phyloP scores from a whole-genome alignment of 2,888 invertebrate species.

The Stenodera caucasica region DNA sequence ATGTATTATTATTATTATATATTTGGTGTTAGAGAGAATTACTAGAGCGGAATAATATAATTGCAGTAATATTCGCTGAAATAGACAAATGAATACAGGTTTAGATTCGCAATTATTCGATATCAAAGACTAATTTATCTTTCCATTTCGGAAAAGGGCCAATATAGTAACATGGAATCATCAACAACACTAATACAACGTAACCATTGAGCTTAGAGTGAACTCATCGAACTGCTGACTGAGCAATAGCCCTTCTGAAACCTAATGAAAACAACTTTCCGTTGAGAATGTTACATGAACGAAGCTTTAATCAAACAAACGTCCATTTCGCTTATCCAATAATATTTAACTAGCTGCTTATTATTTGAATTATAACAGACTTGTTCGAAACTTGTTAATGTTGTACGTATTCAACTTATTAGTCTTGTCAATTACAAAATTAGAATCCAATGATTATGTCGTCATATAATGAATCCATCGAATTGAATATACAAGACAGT shows the following conservation, averaged over 20 bases:
- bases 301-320: constrained; percentile 29
- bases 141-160: constrained; percentile 20
- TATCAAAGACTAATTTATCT: constrained; percentile 34
- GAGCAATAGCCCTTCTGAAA: constrained; percentile 18
- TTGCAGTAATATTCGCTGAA: constrained; percentile 28
- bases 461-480: too few species aligned
- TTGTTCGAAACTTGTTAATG: neutral
- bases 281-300: constrained; percentile 24
- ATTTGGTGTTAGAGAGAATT: constrained; percentile 16
- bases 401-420: neutral
- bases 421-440: constrained; percentile 3
- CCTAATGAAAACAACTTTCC: constrained; percentile 31
- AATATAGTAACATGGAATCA: constrained; percentile 24
- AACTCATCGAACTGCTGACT: constrained; percentile 29
- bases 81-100: constrained; percentile 31
- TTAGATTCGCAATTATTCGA: constrained; percentile 30
- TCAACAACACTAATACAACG: neutral
- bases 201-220: constrained; percentile 17
- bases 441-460: too few species aligned
- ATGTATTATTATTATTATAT: constrained; percentile 6
- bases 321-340: constrained; percentile 8
- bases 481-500: neutral
- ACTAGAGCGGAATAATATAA: constrained; percentile 27
- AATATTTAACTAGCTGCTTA: neutral
- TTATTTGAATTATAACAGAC: constrained; percentile 4